Evolutionary conservation across 2,113 vertebrate species (phyloP), one percentile per base, ranked within the genome.

Genomic region (Siniperca knerii): DNA sequence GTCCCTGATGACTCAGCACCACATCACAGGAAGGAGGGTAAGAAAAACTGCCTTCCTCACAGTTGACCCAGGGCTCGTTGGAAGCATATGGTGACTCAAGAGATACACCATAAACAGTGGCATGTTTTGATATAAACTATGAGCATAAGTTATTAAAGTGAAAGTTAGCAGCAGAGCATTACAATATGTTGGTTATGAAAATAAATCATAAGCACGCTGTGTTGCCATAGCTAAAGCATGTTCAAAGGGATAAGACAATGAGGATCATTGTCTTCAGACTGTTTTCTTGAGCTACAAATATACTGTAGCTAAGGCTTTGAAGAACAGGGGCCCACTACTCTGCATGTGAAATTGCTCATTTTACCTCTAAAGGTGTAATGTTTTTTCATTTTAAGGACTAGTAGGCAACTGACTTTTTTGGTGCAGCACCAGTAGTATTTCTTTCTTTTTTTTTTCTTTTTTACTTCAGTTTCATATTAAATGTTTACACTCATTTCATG

Each of bases 11-110:
- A 94, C 0, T 78, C 79, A 0, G 75, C 93, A 50, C 67, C 87
- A 20, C 93, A 92, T 72, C 94, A 75, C 64, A 86, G 92, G 84
- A 98, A 96, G 93, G 97, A 99, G 95, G 97, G 98, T 99, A 94
- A 8, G 77, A 57, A 75, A 73, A 79, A 8, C 2, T 0, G 6
- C 58, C 58, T 72, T 79, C 21, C 40, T 88, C 70, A 40, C 71
- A 25, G 50, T 21, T 71, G 57, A 88, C 72, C 72, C 64, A 21
- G n/a, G 37, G 76, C 70, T 78, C 3, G 42, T 65, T 79, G n/a
- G 35, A 77, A 88, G 60, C 70, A 70, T 25, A 64, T 10, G 2
- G 20, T 33, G 61, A 75, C 75, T 87, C 75, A 37, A 71, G 81
- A 83, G 57, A 85, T 66, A 6, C 9, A 61, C 7, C 13, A 79